Conservation (phyloP, 2,888 invertebrate species). For the Heteropelma amictum region DNA sequence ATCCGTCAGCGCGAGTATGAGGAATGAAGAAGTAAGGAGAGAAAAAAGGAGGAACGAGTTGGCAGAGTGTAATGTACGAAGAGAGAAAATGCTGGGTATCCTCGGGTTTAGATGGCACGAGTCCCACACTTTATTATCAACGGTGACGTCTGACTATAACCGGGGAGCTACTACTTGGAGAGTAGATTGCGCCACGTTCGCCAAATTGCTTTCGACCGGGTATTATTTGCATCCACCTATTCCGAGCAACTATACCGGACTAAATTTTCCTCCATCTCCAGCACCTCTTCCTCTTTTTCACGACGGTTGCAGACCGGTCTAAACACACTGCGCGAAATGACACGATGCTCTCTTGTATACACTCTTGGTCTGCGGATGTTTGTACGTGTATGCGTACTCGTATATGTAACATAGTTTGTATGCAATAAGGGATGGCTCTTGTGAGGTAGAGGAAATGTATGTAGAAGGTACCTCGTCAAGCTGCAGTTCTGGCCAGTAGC, state of each 20-base stretch:
- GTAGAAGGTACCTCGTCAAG: constrained; percentile 63
- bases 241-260: constrained; percentile 12
- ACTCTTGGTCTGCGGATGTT: constrained; percentile 28
- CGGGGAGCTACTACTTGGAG: constrained; percentile 62
- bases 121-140: constrained; percentile 38
- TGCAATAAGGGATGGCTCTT: constrained; percentile 44
- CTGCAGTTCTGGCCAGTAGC: constrained; percentile 65
- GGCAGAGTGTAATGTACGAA: not conserved
- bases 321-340: constrained; percentile 55
- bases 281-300: constrained; percentile 48
- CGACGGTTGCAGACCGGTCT: constrained; percentile 43
- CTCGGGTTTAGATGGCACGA: constrained; percentile 22
- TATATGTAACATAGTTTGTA: not conserved
- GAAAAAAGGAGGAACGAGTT: not conserved
- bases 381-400: not conserved
- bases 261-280: constrained; percentile 22
- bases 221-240: constrained; percentile 68
- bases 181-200: constrained; percentile 68
- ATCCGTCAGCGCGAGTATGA: constrained; percentile 10
- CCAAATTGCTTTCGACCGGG: constrained; percentile 72
- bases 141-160: constrained; percentile 61
- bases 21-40: not conserved
- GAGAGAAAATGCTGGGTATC: constrained; percentile 1
- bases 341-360: constrained; percentile 38
- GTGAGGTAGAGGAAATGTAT: constrained; percentile 50